These are phyloP conservation scores for Bursaphelenchus okinawaensis DNA, from an alignment of 2,888 invertebrate species.

Conservation along the genomic window DNA sequence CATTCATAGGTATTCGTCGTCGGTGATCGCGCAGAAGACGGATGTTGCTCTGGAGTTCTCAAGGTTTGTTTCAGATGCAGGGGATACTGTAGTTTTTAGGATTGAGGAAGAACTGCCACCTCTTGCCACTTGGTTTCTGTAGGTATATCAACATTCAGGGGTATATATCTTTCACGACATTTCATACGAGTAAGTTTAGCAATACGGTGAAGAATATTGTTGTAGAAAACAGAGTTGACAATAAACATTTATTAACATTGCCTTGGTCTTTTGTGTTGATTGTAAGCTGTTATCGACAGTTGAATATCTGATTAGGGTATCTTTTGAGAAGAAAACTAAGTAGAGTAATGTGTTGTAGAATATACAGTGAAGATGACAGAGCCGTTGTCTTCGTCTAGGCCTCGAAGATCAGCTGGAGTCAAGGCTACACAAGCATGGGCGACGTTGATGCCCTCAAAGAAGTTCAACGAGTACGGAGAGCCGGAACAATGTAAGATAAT, in stretches of 20 bases:
- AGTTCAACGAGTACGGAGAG: conserved; percentile 1
- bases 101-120: not conserved
- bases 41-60: not conserved
- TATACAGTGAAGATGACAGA: not conserved
- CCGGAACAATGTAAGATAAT: too few relatives aligned
- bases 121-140: not conserved
- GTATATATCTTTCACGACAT: too few relatives aligned
- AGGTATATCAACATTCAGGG: not conserved
- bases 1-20: conserved; percentile 10
- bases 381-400: not conserved
- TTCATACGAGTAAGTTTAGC: not conserved
- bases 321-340: too few relatives aligned
- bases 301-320: too few relatives aligned
- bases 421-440: conserved; percentile 8
- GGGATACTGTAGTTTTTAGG: not conserved
- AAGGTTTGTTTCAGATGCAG: not conserved
- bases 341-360: too few relatives aligned
- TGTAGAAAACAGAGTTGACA: too few relatives aligned
- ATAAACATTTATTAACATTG: too few relatives aligned
- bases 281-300: too few relatives aligned
- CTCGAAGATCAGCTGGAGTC: conserved; percentile 13
- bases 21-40: not conserved
- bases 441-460: conserved; percentile 7
- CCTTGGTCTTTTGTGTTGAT: too few relatives aligned
- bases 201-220: too few relatives aligned